Percentiles rank a stretch among this genome's conserved stretches.
Conservation (phyloP, 1,140 invertebrate species). For the Nasonia giraulti region DNA sequence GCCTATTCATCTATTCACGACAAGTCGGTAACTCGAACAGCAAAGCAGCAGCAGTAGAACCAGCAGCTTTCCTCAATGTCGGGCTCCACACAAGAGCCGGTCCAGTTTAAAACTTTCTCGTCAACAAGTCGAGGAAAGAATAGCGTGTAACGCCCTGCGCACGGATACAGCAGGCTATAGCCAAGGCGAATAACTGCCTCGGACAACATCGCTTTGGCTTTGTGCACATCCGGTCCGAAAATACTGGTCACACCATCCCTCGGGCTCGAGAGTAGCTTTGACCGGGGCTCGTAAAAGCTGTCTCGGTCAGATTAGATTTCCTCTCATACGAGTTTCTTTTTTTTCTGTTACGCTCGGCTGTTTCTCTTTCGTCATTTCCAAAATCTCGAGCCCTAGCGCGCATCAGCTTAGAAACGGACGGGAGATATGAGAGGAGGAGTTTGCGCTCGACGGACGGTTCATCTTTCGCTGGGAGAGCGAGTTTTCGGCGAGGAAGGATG, state of each 20-base stretch:
- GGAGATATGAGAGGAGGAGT: neutral
- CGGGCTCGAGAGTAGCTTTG: constrained; percentile 6
- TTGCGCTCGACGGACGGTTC: neutral
- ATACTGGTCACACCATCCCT: neutral
- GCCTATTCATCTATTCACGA: neutral
- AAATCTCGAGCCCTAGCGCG: neutral
- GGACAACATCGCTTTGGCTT: constrained; percentile 19
- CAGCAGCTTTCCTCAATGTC: neutral
- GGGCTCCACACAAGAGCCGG: neutral
- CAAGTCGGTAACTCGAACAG: neutral
- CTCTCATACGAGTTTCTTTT: neutral
- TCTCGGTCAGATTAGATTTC: neutral
- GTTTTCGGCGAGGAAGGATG: neutral
- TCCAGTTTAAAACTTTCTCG: constrained; percentile 29
- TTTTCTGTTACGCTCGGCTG: neutral
- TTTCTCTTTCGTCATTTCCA: neutral
- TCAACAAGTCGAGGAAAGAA: constrained; percentile 23
- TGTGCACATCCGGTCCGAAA: constrained; percentile 19
- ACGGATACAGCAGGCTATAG: neutral
- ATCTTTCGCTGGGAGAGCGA: neutral
- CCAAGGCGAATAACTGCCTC: neutral
- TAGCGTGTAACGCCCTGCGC: no score
- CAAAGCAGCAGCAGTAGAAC: no score
- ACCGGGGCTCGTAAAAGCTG: neutral
- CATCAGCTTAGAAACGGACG: neutral